Percentiles rank a stretch among this genome's conserved stretches.
These are phyloP conservation scores for Reticulitermes speratus DNA, from an alignment of 1,140 invertebrate species.

Conservation along the genomic window DNA sequence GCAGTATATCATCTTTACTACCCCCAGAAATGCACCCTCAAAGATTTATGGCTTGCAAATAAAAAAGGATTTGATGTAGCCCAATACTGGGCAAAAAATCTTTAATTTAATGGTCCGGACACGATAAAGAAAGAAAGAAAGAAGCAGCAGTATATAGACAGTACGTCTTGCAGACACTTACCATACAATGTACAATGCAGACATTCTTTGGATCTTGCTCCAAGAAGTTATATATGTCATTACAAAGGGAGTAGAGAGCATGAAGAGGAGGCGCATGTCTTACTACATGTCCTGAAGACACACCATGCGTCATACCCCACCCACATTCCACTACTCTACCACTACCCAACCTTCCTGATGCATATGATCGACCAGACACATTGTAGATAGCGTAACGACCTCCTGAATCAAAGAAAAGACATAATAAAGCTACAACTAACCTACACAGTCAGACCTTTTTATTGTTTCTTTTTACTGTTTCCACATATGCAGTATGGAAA, in stretches of 20 bases:
- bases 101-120: too few species aligned
- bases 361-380: conserved; percentile 66
- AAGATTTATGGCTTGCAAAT: too few species aligned
- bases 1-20: too few species aligned
- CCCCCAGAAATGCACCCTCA: too few species aligned
- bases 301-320: conserved; percentile 53
- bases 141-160: not conserved
- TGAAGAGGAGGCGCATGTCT: conserved; percentile 73
- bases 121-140: too few species aligned
- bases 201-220: conserved; percentile 77
- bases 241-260: conserved; percentile 76
- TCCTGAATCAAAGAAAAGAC: conserved; percentile 40
- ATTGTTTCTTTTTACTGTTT: too few species aligned
- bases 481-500: too few species aligned
- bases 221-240: conserved; percentile 85
- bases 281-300: conserved; percentile 59
- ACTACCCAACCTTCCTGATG: conserved; percentile 52
- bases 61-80: too few species aligned
- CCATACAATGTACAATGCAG: conserved; percentile 83
- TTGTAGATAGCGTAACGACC: conserved; percentile 80
- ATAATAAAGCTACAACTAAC: not conserved
- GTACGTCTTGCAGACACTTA: conserved; percentile 49
- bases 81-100: too few species aligned
- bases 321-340: conserved; percentile 60
- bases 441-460: too few species aligned